Evolutionary conservation across 2,888 invertebrate genomes (phyloP).

Genomic region (Willowsia nigromaculata): DNA sequence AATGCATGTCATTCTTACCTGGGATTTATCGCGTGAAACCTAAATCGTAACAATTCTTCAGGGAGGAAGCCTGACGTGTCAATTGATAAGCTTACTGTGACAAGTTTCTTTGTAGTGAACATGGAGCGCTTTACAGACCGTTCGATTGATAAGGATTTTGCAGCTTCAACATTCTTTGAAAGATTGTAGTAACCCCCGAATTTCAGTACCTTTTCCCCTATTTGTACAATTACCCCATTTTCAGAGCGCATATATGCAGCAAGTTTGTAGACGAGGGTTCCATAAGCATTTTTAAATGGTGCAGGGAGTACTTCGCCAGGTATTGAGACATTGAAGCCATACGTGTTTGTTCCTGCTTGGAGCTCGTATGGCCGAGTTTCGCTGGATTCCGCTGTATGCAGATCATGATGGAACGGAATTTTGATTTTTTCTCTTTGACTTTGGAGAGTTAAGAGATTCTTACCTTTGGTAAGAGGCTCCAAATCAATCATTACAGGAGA

Average conservation of each 20-base stretch:
- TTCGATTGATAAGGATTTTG: conserved; percentile 17
- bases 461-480: conserved; percentile 57
- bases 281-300: conserved; percentile 60
- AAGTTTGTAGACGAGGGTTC: conserved; percentile 47
- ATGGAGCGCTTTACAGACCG: conserved; percentile 50
- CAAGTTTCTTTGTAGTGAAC: conserved; percentile 45
- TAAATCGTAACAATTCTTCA: conserved; percentile 35
- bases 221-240: conserved; percentile 29
- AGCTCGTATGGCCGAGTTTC: conserved; percentile 54
- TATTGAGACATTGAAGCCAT: conserved; percentile 52
- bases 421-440: background rate
- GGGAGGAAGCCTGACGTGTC: conserved; percentile 49
- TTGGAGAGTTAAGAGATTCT: background rate
- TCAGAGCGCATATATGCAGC: conserved; percentile 57
- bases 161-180: background rate
- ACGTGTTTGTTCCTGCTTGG: conserved; percentile 57
- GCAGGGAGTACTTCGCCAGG: conserved; percentile 50
- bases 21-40: conserved; percentile 46
- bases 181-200: conserved; percentile 62
- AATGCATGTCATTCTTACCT: too few species aligned
- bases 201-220: conserved; percentile 42
- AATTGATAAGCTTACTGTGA: conserved; percentile 3
- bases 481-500: conserved; percentile 60
- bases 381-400: background rate
- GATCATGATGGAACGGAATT: background rate